These are phyloP conservation scores for Stegastes partitus DNA, from an alignment of 2,113 vertebrate genomes.

Conservation along the genomic window DNA sequence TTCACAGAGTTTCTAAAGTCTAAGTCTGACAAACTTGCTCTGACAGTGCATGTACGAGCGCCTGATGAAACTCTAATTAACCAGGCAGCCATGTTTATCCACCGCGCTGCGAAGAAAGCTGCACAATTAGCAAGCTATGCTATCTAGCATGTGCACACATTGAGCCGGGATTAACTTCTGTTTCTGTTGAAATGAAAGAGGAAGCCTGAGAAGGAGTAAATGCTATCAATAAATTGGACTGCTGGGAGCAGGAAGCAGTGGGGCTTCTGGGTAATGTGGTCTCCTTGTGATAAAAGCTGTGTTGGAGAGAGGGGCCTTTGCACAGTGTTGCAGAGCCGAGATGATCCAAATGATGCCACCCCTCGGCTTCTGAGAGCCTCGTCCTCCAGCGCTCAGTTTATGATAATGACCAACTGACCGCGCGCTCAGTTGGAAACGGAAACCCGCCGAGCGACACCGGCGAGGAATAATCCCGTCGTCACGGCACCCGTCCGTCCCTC, in stretches of 20 bases:
- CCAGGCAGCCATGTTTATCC: no score
- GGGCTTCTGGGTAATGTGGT: neutral
- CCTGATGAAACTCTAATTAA: no score
- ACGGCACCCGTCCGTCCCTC: slow-evolving; percentile 1
- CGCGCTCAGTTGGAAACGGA: slow-evolving; percentile 6
- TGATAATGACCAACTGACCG: slow-evolving; percentile 1
- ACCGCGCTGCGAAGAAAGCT: no score
- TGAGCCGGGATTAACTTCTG: neutral
- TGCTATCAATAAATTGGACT: neutral
- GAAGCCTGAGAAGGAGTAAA: neutral
- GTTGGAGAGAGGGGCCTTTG: no score
- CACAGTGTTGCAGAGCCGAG: no score
- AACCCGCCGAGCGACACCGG: neutral
- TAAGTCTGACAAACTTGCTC: no score
- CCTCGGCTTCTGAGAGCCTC: neutral
- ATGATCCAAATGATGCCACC: no score
- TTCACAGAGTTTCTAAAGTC: no score
- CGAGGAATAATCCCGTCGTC: slow-evolving; percentile 3
- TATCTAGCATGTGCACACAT: neutral
- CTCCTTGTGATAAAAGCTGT: neutral
- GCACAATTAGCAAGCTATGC: no score
- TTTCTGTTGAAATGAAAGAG: neutral
- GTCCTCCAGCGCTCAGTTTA: slow-evolving; percentile 2
- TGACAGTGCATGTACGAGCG: no score
- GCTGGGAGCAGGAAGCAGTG: neutral